Percentiles rank a stretch among this genome's conserved stretches.
These are phyloP conservation scores for Xanthia icteritia DNA, from an alignment of 2,888 invertebrate genomes.

Conservation along the genomic window DNA sequence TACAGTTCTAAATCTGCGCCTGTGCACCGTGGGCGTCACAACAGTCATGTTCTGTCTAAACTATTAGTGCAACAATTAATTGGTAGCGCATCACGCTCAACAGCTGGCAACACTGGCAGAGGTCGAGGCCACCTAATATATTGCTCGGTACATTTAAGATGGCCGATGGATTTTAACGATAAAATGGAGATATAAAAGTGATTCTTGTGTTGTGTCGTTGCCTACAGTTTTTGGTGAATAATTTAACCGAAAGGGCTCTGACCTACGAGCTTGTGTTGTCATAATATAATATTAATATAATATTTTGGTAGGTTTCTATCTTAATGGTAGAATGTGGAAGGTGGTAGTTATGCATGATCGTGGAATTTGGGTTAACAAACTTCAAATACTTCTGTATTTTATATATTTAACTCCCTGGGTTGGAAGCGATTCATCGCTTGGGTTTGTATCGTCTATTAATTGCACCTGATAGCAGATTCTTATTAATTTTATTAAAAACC, in stretches of 20 bases:
- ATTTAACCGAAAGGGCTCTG: constrained; percentile 54
- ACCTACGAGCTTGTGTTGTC: constrained; percentile 36
- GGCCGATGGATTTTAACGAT: constrained; percentile 48
- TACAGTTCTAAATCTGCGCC: constrained; percentile 53
- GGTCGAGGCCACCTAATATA: constrained; percentile 52
- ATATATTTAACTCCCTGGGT: background rate
- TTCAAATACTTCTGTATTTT: constrained; percentile 9
- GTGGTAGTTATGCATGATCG: background rate
- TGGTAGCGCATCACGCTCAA: constrained; percentile 49
- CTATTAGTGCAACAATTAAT: constrained; percentile 58
- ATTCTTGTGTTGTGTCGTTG: constrained; percentile 31
- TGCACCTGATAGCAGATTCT: background rate
- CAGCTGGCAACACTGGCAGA: constrained; percentile 33
- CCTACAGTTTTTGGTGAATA: constrained; percentile 42
- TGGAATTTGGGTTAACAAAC: constrained; percentile 23
- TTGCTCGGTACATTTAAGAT: constrained; percentile 23
- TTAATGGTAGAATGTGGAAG: constrained; percentile 28
- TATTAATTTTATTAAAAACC: background rate
- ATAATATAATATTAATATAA: no score
- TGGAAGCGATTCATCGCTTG: background rate
- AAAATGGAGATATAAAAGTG: constrained; percentile 63
- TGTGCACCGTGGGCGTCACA: constrained; percentile 45
- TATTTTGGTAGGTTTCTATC: constrained; percentile 36
- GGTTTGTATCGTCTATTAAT: background rate
- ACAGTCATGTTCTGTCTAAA: constrained; percentile 48